Evolutionary conservation across 1,140 invertebrate genomes (phyloP), one percentile per base, ranked within the genome.

Genomic region (Pseudomyrmex sp.): DNA sequence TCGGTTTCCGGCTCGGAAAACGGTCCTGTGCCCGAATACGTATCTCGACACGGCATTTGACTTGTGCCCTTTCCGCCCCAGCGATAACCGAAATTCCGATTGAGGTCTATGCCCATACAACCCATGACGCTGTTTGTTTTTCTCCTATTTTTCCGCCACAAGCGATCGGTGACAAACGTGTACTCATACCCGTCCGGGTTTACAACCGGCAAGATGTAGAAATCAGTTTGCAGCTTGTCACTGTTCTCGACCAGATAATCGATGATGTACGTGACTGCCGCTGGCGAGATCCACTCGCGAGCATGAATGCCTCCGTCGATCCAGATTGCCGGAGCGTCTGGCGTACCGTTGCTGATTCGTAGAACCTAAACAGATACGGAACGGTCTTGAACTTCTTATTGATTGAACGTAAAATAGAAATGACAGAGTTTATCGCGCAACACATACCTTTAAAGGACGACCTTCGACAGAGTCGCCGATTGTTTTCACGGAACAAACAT

Each of bases 1-100:
- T 94, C 93, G 0, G 97, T 98, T 94, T 99, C 98, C 0, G 97
- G 97, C 92, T 99, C 98, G 0, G 98, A 98, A 90, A 98, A 98
- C 0, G 97, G 95, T 20, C 95, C 94, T 0, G 96, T 94, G 0
- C 98, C 98, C 0, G 96, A 96, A 90, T 96, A 99, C 74, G 96
- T 97, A 50, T 98, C 97, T 35, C 96, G 95, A 89, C 98, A 99
- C 0, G 97, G 96, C 87, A 97, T 93, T 50, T 95, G 95, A 52
- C 97, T 98, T 0, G 97, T 96, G 13, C 98, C 98, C 80, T 95
- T 83, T n/a, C 95, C 95, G 85, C 96, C 94, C 96, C 96, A 97
- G 35, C 95, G 93, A 85, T 96, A 96, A 9, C 95, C 96, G 88
- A 96, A 97, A 85, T 97, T 97, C 56, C 97, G 95, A 87, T 97